Percentiles rank a stretch among this genome's conserved stretches.
phyloP scores from a whole-genome alignment of 2,113 vertebrate genomes.

The Callionymus lyra region DNA sequence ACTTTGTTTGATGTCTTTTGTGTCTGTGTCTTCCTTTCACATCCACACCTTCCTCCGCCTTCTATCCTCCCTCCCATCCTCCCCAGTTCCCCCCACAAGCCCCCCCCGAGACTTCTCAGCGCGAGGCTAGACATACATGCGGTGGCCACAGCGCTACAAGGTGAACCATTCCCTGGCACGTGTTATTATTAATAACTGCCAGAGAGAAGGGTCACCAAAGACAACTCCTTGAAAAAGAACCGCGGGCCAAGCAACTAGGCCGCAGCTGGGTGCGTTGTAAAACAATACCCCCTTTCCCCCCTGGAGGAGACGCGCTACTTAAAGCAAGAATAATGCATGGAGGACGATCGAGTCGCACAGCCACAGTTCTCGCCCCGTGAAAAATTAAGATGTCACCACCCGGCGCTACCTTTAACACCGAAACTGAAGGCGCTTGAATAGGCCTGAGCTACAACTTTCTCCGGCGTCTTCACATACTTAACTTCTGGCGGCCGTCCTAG shows the following conservation, averaged over 20 bases:
- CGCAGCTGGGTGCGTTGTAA: slow-evolving; percentile 57
- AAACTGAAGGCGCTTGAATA: slow-evolving; percentile 27
- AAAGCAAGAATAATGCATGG: slow-evolving; percentile 64
- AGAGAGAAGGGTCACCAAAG: slow-evolving; percentile 61
- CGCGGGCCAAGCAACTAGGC: slow-evolving; percentile 56
- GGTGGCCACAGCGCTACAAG: slow-evolving; percentile 50
- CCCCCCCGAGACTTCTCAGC: slow-evolving; percentile 19
- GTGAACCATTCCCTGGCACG: slow-evolving; percentile 61
- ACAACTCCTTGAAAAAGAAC: slow-evolving; percentile 63
- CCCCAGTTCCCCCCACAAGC: background rate
- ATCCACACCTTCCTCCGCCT: slow-evolving; percentile 4
- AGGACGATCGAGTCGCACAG: slow-evolving; percentile 15
- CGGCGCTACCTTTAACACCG: slow-evolving; percentile 42
- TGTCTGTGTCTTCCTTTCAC: slow-evolving; percentile 7
- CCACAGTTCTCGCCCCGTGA: slow-evolving; percentile 40
- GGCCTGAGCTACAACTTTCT: slow-evolving; percentile 24
- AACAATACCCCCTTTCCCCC: slow-evolving; percentile 48
- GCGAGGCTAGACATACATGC: slow-evolving; percentile 28
- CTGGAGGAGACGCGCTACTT: slow-evolving; percentile 43
- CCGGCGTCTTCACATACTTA: slow-evolving; percentile 6
- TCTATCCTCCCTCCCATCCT: background rate
- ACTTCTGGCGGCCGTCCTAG: slow-evolving; percentile 22
- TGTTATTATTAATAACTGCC: slow-evolving; percentile 72
- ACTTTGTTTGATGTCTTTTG: slow-evolving; percentile 38
- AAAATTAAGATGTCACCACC: slow-evolving; percentile 65